These are phyloP conservation scores for Sciurus niger DNA, from an alignment of 2,113 vertebrate genomes.

Conservation along the genomic window DNA sequence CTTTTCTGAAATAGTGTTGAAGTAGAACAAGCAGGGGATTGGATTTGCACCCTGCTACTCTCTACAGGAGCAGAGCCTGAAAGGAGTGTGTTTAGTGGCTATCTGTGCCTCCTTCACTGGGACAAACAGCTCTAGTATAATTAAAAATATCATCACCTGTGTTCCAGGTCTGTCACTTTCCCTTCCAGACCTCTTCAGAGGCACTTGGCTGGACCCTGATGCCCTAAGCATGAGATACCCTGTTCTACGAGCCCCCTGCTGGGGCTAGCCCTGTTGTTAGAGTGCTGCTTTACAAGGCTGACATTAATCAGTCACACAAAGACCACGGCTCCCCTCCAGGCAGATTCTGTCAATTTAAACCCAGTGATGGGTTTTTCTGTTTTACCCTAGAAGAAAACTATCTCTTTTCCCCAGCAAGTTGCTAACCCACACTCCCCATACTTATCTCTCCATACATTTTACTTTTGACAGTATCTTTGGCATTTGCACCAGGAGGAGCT, in stretches of 20 bases:
- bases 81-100: constrained; percentile 63
- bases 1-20: background rate
- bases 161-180: constrained; percentile 42
- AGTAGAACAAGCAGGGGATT: constrained; percentile 22
- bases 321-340: constrained; percentile 79
- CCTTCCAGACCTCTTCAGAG: constrained; percentile 45
- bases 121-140: constrained; percentile 80
- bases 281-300: constrained; percentile 76
- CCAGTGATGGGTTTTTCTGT: constrained; percentile 81
- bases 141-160: constrained; percentile 75
- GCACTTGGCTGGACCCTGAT: constrained; percentile 5
- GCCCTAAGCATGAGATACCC: constrained; percentile 15
- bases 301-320: constrained; percentile 83
- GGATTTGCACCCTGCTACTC: constrained; percentile 50
- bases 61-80: constrained; percentile 70
- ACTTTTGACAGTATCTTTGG: constrained; percentile 75
- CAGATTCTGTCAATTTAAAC: constrained; percentile 86
- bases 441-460: constrained; percentile 72
- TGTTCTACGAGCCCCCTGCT: constrained; percentile 55
- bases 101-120: constrained; percentile 52
- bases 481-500: constrained; percentile 79
- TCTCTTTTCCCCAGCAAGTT: constrained; percentile 66
- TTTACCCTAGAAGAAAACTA: constrained; percentile 81
- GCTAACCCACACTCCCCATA: constrained; percentile 78
- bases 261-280: constrained; percentile 31